Conservation (phyloP, 2,113 vertebrate species). For the Scalopus aquaticus region DNA sequence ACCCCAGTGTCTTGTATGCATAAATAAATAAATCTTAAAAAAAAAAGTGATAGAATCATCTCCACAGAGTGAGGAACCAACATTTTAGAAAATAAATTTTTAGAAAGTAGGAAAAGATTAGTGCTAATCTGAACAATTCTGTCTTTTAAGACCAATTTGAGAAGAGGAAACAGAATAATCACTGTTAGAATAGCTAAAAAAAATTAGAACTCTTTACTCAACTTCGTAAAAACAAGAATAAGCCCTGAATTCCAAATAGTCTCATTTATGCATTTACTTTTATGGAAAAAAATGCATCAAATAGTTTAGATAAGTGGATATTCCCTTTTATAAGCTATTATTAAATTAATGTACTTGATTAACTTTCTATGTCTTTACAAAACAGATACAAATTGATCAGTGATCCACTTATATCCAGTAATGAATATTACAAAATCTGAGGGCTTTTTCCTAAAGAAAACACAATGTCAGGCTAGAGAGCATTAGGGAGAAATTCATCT, state of each 20-base stretch:
- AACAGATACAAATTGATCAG: constrained; percentile 19
- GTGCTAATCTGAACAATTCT: not conserved
- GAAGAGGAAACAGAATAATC: constrained; percentile 2
- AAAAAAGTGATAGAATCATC: not conserved
- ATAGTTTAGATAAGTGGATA: not conserved
- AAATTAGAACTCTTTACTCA: not conserved
- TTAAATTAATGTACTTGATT: not conserved
- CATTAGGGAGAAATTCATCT: not conserved
- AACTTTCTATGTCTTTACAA: constrained; percentile 9
- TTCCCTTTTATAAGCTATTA: constrained; percentile 22
- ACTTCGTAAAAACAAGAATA: constrained; percentile 51
- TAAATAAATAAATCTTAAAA: too few relatives aligned
- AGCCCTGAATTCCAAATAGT: constrained; percentile 22
- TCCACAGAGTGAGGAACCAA: not conserved
- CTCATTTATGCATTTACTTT: not conserved
- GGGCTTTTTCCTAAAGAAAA: constrained; percentile 45
- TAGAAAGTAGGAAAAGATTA: constrained; percentile 37
- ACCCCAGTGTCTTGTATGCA: too few relatives aligned
- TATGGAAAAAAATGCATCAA: not conserved
- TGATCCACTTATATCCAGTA: not conserved
- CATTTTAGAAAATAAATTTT: not conserved
- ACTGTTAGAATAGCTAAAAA: constrained; percentile 16
- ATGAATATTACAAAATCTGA: not conserved
- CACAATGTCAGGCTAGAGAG: not conserved
- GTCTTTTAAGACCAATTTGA: constrained; percentile 23